Conservation (phyloP, 2,797 vertebrate genomes). For the Amblyraja radiata region DNA sequence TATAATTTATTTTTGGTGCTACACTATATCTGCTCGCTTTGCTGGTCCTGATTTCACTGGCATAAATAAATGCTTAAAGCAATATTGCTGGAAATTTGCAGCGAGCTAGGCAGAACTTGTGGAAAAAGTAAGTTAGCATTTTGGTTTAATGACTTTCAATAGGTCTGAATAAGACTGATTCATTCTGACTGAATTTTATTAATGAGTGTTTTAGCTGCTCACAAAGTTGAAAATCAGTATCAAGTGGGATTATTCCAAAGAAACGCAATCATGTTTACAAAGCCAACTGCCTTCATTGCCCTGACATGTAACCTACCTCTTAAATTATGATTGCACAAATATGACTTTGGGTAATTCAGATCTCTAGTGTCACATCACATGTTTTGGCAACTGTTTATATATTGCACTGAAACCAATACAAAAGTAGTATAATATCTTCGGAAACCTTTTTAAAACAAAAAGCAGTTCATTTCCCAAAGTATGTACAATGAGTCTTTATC, state of each 20-base stretch:
- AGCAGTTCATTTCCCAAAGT: background rate
- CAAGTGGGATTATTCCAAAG: background rate
- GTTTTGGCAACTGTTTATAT: background rate
- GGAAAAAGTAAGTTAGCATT: too few species aligned
- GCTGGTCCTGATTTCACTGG: background rate
- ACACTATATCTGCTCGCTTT: background rate
- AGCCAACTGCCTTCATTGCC: slow-evolving; percentile 30
- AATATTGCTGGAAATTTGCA: background rate
- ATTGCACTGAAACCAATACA: background rate
- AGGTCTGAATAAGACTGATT: background rate
- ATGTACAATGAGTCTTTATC: background rate
- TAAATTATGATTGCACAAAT: background rate
- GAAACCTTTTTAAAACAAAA: background rate
- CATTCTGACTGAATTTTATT: background rate
- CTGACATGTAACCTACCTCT: slow-evolving; percentile 30
- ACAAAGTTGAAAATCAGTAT: background rate
- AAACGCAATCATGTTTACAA: slow-evolving; percentile 11
- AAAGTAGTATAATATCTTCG: background rate
- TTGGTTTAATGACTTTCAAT: background rate
- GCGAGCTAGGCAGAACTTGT: too few species aligned
- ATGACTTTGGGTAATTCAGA: background rate
- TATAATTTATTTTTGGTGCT: background rate
- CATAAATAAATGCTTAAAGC: background rate
- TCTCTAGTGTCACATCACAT: background rate
- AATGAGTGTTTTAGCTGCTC: background rate